Evolutionary conservation across 2,113 vertebrate genomes (phyloP).

Genomic region (Micromys minutus): DNA sequence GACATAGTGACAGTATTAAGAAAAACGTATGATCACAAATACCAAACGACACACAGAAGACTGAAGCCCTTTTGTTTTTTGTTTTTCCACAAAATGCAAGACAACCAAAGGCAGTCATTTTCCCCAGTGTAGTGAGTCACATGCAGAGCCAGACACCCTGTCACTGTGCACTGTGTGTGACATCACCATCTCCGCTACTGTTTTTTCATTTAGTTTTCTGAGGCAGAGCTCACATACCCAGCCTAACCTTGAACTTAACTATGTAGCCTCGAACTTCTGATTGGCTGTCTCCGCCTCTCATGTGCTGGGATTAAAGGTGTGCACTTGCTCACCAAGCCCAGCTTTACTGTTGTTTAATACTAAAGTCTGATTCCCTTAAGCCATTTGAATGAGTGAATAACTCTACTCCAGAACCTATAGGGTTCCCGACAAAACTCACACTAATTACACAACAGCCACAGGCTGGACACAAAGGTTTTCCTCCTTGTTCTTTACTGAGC

Average conservation of each 20-base stretch:
- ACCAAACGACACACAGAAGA: constrained; percentile 46
- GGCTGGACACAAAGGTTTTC: constrained; percentile 40
- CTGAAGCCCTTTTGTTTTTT: constrained; percentile 84
- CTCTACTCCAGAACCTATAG: constrained; percentile 48
- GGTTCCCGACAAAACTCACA: constrained; percentile 6
- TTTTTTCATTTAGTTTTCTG: background rate
- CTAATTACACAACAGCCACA: constrained; percentile 19
- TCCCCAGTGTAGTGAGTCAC: background rate
- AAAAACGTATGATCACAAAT: constrained; percentile 71
- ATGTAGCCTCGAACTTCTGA: background rate
- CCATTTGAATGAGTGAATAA: background rate
- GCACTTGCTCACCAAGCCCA: background rate
- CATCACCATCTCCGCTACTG: background rate
- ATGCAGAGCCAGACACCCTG: background rate
- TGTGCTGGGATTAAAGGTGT: background rate
- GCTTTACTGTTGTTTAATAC: background rate
- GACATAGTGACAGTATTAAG: constrained; percentile 33
- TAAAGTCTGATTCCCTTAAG: background rate
- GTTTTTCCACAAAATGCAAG: constrained; percentile 74
- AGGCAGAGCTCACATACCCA: background rate
- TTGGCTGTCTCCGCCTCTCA: background rate
- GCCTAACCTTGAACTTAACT: background rate
- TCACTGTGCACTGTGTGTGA: background rate
- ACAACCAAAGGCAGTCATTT: constrained; percentile 77
- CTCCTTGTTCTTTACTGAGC: constrained; percentile 7